Evolutionary conservation across 2,113 vertebrate species (phyloP).

Genomic region (Toxotes chatareus): DNA sequence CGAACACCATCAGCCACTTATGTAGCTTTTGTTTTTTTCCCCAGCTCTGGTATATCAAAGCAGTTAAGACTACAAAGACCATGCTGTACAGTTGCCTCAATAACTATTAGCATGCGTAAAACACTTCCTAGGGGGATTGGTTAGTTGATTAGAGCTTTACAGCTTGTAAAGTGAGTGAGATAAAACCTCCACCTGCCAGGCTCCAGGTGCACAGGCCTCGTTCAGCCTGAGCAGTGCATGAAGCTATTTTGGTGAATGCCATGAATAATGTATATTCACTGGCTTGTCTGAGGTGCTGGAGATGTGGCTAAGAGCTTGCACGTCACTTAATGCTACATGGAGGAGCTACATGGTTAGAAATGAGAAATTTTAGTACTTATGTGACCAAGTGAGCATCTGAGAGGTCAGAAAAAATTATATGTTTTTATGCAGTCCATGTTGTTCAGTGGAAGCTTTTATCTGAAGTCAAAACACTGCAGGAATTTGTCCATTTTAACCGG

Average conservation of each 20-base stretch:
- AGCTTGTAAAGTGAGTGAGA: background rate
- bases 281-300: constrained; percentile 11
- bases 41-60: background rate
- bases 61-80: constrained; percentile 17
- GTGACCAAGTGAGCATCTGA: constrained; percentile 34
- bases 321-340: constrained; percentile 7
- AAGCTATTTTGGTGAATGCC: constrained; percentile 41
- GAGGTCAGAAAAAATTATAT: constrained; percentile 17
- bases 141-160: constrained; percentile 48
- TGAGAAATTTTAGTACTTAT: constrained; percentile 38
- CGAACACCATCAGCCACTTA: constrained; percentile 3
- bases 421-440: background rate
- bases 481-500: background rate
- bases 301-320: background rate
- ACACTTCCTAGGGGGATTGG: background rate
- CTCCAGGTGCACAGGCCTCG: constrained; percentile 4
- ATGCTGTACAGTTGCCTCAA: constrained; percentile 31
- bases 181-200: background rate
- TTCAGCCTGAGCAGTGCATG: constrained; percentile 27
- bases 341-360: constrained; percentile 55
- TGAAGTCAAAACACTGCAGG: background rate
- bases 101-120: constrained; percentile 30
- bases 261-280: constrained; percentile 5
- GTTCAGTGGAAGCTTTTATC: constrained; percentile 2
- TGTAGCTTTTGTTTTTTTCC: background rate